Conservation (phyloP, 1,140 invertebrate species). For the Drosophila prosaltans region DNA sequence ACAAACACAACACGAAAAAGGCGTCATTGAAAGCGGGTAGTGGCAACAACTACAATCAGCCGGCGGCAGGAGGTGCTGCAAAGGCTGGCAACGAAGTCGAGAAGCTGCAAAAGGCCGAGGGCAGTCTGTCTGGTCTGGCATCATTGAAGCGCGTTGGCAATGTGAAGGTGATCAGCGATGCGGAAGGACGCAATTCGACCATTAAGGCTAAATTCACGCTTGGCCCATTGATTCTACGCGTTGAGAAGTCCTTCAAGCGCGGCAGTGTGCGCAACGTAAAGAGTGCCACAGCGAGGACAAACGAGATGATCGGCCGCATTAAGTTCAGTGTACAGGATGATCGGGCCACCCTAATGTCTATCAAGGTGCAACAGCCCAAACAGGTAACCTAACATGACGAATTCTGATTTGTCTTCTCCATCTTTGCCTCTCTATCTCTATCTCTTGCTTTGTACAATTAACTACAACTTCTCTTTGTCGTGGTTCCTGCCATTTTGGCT, state of each 20-base stretch:
- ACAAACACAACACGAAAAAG: conserved; percentile 68
- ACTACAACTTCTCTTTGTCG: conserved; percentile 5
- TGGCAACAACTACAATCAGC: conserved; percentile 71
- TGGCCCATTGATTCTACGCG: conserved; percentile 90
- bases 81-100: conserved; percentile 72
- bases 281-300: conserved; percentile 92
- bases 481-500: conserved; percentile 45
- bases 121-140: conserved; percentile 90
- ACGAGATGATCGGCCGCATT: conserved; percentile 91
- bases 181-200: conserved; percentile 87
- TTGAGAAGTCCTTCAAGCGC: conserved; percentile 92
- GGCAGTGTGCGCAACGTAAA: conserved; percentile 88
- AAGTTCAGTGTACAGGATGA: conserved; percentile 90
- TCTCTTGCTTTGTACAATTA: conserved; percentile 56
- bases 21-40: conserved; percentile 58
- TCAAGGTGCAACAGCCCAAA: conserved; percentile 92
- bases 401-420: background rate
- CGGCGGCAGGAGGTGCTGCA: conserved; percentile 61
- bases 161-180: conserved; percentile 90
- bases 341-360: conserved; percentile 90
- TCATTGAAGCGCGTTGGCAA: conserved; percentile 90
- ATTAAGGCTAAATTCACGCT: conserved; percentile 91
- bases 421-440: background rate
- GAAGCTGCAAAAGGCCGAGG: conserved; percentile 86
- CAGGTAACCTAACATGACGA: conserved; percentile 86